Percentiles rank a stretch among this genome's conserved stretches.
phyloP scores from a whole-genome alignment of 1,140 invertebrate genomes.

The Wiebesia pumilae region DNA sequence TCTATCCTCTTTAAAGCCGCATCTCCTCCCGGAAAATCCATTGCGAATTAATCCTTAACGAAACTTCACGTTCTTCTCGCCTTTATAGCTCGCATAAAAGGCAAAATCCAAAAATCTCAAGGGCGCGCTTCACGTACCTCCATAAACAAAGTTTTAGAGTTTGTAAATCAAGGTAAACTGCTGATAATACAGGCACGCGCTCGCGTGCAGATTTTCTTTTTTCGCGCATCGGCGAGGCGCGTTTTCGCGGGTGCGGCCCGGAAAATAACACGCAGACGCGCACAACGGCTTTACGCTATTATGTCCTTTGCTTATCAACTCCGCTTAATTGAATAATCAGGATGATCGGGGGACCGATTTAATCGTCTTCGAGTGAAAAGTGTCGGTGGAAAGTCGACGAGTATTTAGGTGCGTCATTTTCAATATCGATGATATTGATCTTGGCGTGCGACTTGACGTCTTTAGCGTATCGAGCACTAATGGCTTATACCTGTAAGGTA shows the following conservation, averaged over 20 bases:
- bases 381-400: neutral
- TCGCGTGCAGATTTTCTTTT: neutral
- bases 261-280: neutral
- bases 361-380: neutral
- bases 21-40: neutral
- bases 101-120: conserved; percentile 18
- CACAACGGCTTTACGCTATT: too few species aligned
- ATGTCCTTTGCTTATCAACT: neutral
- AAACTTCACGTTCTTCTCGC: conserved; percentile 2
- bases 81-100: neutral
- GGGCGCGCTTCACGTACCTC: conserved; percentile 33
- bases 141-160: conserved; percentile 47
- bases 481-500: neutral
- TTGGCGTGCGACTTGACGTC: neutral
- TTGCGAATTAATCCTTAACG: conserved; percentile 8
- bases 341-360: neutral
- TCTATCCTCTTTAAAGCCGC: neutral
- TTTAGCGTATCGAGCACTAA: neutral
- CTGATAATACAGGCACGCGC: conserved; percentile 15
- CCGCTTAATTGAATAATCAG: neutral
- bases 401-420: neutral
- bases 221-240: neutral
- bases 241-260: neutral
- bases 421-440: neutral
- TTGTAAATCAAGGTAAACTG: conserved; percentile 29